Evolutionary conservation across 2,113 vertebrate species (phyloP).

Genomic region (Nicator chloris): DNA sequence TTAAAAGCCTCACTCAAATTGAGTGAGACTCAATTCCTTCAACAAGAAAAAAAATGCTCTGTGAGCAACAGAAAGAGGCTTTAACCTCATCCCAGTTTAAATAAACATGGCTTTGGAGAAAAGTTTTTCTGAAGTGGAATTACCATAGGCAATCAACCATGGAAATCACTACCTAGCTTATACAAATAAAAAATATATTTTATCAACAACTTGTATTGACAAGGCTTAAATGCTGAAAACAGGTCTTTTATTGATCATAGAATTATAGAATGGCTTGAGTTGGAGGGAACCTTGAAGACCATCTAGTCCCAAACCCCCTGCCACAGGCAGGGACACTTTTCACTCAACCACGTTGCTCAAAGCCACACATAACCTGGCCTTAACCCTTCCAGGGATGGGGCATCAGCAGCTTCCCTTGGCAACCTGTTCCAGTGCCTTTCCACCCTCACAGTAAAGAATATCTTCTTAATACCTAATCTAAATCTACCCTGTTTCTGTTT

Average conservation of each 20-base stretch:
- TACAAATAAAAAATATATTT: background rate
- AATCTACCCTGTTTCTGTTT: background rate
- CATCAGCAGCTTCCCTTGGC: background rate
- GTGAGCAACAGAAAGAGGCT: background rate
- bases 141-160: background rate
- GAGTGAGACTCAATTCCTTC: too few species aligned
- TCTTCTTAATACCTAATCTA: too few species aligned
- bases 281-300: background rate
- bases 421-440: background rate
- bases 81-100: background rate
- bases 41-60: background rate
- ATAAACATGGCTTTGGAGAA: background rate
- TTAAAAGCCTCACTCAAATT: background rate
- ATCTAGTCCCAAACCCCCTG: background rate
- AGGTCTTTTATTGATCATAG: background rate
- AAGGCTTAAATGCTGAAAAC: background rate
- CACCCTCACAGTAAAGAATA: too few species aligned
- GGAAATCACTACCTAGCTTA: background rate
- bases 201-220: background rate
- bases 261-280: background rate
- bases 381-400: too few species aligned
- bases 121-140: background rate
- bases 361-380: background rate
- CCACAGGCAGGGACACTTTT: background rate
- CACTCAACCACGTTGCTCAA: background rate